Percentiles rank a stretch among this genome's conserved stretches.
These are phyloP conservation scores for Oenanthe melanoleuca DNA, from an alignment of 2,113 vertebrate species.

Conservation along the genomic window DNA sequence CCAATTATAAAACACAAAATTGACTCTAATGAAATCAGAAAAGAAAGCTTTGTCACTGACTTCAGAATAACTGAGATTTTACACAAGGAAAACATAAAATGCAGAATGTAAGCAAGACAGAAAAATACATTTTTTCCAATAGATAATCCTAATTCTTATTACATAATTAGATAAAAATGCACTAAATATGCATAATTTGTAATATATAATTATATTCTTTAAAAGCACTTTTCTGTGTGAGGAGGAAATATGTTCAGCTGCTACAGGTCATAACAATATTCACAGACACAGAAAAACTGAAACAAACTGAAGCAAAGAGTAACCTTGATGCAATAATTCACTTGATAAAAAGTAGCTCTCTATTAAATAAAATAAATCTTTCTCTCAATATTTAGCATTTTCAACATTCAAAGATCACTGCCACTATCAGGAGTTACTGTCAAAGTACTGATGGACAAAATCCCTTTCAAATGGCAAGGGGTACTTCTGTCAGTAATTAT, in stretches of 20 bases:
- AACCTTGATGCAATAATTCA: background rate
- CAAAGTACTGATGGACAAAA: constrained; percentile 42
- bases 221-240: background rate
- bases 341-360: background rate
- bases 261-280: background rate
- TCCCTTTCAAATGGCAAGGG: background rate
- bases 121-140: background rate
- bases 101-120: background rate
- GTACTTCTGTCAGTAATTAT: background rate
- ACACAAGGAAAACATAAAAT: background rate
- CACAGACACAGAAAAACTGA: background rate
- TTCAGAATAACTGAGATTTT: background rate
- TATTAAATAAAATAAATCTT: background rate
- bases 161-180: background rate
- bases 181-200: background rate
- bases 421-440: constrained; percentile 23
- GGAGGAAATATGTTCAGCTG: background rate
- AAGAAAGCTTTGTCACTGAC: background rate
- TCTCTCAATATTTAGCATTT: background rate
- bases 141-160: background rate
- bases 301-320: background rate
- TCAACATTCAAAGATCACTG: background rate
- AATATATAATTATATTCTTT: background rate
- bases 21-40: background rate
- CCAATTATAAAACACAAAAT: background rate